Percentiles rank a stretch among this genome's conserved stretches.
Conservation (phyloP, 2,888 invertebrate species). For the Microctonus hyperodae region DNA sequence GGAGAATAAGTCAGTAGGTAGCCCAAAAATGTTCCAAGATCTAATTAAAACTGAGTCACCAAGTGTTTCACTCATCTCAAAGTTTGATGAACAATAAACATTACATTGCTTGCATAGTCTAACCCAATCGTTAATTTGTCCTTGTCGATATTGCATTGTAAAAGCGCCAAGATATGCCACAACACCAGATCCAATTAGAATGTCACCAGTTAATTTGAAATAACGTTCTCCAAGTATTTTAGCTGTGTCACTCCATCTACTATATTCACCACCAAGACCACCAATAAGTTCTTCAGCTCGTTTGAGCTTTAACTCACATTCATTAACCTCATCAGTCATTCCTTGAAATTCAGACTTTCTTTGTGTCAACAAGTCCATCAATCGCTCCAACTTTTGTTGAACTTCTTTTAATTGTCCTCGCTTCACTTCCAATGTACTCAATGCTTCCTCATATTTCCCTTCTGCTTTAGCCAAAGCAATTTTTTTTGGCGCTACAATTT, state of each 20-base stretch:
- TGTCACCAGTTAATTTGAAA: conserved; percentile 79
- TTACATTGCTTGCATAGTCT: conserved; percentile 73
- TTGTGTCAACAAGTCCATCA: conserved; percentile 76
- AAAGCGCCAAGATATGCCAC: conserved; percentile 94
- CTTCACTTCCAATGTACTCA: conserved; percentile 82
- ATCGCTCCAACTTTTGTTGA: conserved; percentile 70
- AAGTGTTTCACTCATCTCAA: conserved; percentile 78
- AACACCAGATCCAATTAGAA: conserved; percentile 85
- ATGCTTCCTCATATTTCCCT: conserved; percentile 75
- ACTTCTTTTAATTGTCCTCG: conserved; percentile 77
- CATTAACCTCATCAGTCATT: conserved; percentile 84
- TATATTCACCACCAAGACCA: conserved; percentile 91
- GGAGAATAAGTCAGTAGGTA: conserved; percentile 89
- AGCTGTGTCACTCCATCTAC: conserved; percentile 85
- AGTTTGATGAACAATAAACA: conserved; percentile 80
- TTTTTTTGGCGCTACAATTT: conserved; percentile 93
- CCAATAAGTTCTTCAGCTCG: conserved; percentile 92
- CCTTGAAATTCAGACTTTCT: conserved; percentile 73
- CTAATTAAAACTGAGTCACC: conserved; percentile 90
- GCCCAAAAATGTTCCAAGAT: conserved; percentile 89
- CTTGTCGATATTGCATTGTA: conserved; percentile 74
- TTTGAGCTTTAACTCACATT: conserved; percentile 85
- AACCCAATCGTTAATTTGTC: conserved; percentile 81
- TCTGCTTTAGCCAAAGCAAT: conserved; percentile 86
- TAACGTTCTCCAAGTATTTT: conserved; percentile 73